These are phyloP conservation scores for Crambe crambe DNA, from an alignment of 37 sponge, comb jelly and placozoan species.

Conservation along the genomic window DNA sequence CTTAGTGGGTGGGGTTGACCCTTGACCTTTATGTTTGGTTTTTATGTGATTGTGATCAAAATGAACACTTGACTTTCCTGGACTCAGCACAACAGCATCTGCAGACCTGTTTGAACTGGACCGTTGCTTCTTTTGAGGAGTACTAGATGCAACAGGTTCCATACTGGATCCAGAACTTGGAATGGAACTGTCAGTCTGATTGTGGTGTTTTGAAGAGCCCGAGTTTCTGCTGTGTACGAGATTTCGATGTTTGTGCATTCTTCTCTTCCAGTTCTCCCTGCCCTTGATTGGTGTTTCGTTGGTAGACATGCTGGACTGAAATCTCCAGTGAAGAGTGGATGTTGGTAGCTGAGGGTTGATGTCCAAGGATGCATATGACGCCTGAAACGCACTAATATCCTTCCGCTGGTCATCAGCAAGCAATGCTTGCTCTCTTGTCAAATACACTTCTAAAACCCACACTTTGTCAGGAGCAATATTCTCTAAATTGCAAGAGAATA, in stretches of 20 bases:
- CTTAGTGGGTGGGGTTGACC: no score
- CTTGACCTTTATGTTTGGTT: not conserved
- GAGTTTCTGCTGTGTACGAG: no score
- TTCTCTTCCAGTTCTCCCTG: not conserved
- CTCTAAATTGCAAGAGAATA: conserved; percentile 6
- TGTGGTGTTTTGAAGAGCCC: no score
- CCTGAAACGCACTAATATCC: not conserved
- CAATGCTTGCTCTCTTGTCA: conserved; percentile 26
- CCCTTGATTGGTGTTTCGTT: not conserved
- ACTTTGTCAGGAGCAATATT: conserved; percentile 50
- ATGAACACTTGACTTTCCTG: not conserved
- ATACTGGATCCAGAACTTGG: not conserved
- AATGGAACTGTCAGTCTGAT: not conserved
- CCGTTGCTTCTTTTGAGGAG: not conserved
- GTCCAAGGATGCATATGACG: conserved; percentile 7
- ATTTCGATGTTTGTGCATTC: no score
- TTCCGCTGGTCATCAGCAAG: not conserved
- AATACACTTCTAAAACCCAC: conserved; percentile 67
- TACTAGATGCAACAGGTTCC: conserved; percentile 14
- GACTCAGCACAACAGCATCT: not conserved
- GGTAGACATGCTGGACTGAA: not conserved
- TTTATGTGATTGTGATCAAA: not conserved
- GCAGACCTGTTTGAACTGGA: not conserved
- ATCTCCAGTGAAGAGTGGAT: not conserved
- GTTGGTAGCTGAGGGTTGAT: conserved; percentile 14